These are phyloP conservation scores for Agrochola circellaris DNA, from an alignment of 2,888 invertebrate genomes.

Conservation along the genomic window DNA sequence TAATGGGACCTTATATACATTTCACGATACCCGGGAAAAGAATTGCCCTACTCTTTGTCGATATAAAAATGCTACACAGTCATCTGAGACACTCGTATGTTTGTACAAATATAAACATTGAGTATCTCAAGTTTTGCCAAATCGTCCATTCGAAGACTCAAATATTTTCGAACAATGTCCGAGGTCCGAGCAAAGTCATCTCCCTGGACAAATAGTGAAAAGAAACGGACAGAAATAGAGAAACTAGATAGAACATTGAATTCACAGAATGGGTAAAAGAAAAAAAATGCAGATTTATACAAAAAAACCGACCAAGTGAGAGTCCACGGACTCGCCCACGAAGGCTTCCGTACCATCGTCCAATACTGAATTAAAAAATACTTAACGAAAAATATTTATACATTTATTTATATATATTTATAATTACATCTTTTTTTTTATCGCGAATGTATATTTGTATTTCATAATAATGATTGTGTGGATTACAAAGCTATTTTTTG, in stretches of 20 bases:
- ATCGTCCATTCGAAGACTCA: slow-evolving; percentile 77
- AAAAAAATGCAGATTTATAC: not conserved
- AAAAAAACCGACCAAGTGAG: no score
- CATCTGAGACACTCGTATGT: slow-evolving; percentile 58
- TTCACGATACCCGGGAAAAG: not conserved
- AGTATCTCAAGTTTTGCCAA: slow-evolving; percentile 65
- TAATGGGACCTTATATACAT: no score
- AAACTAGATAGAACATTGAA: slow-evolving; percentile 71
- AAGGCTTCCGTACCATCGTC: no score
- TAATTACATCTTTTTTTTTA: no score
- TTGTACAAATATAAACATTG: slow-evolving; percentile 66
- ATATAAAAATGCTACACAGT: not conserved
- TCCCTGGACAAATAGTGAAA: slow-evolving; percentile 85
- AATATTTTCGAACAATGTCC: slow-evolving; percentile 86
- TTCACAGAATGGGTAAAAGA: slow-evolving; percentile 12
- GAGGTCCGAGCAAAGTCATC: slow-evolving; percentile 87
- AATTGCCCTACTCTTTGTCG: not conserved
- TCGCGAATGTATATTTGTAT: no score
- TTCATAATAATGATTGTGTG: no score
- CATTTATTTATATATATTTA: no score
- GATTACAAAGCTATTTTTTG: no score
- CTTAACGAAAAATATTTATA: no score
- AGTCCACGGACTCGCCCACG: no score
- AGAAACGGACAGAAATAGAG: slow-evolving; percentile 73
- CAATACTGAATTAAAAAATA: no score